phyloP scores from a whole-genome alignment of 2,888 invertebrate species.

The Phaedon cochleariae region DNA sequence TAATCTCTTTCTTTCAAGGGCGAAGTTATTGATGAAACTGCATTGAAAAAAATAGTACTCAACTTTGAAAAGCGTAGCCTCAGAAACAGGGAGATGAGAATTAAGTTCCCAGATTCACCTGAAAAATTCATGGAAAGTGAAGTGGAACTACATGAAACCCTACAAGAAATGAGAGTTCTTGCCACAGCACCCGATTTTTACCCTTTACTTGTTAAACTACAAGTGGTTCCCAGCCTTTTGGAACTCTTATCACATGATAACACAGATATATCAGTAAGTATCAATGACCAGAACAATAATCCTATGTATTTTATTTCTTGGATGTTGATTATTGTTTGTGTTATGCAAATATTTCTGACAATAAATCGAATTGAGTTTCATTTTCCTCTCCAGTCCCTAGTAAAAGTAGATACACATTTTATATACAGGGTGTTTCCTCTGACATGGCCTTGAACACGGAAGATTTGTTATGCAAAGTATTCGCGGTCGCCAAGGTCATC shows the following conservation, averaged over 20 bases:
- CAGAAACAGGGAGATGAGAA: constrained; percentile 96
- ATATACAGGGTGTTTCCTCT: too few species aligned
- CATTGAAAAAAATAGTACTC: constrained; percentile 87
- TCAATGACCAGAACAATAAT: background rate
- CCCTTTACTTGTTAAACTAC: constrained; percentile 87
- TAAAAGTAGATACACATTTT: too few species aligned
- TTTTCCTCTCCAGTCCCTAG: too few species aligned
- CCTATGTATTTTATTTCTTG: too few species aligned
- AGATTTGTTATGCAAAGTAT: too few species aligned
- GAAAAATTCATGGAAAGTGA: constrained; percentile 99
- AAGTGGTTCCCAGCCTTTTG: constrained; percentile 88
- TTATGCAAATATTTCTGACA: too few species aligned
- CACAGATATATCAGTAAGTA: constrained; percentile 76
- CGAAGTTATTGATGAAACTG: constrained; percentile 88
- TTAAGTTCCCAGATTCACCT: constrained; percentile 96
- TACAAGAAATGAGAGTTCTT: constrained; percentile 90
- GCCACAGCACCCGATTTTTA: constrained; percentile 97
- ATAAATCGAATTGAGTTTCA: too few species aligned
- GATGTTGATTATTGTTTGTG: too few species aligned
- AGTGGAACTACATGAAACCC: constrained; percentile 74
- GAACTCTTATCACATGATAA: constrained; percentile 96
- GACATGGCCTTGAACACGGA: too few species aligned
- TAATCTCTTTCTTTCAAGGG: constrained; percentile 65
- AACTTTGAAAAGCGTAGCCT: constrained; percentile 94
- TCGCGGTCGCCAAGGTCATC: too few species aligned